phyloP scores from a whole-genome alignment of 2,888 invertebrate species.

The Limnephilus rhombicus region DNA sequence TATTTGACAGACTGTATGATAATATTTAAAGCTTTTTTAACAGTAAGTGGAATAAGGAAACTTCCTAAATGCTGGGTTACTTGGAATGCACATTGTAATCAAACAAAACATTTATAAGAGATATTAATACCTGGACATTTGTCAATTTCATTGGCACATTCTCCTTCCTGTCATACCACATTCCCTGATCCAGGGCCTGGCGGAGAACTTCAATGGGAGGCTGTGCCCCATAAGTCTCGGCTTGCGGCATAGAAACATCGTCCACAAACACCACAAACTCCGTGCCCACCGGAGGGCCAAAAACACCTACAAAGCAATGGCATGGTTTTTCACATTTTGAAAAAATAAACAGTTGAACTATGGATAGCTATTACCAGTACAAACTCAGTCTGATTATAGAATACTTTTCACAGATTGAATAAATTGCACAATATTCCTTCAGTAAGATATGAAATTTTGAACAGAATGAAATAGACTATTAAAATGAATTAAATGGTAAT shows the following conservation, averaged over 20 bases:
- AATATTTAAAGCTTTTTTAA: no score
- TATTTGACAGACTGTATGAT: no score
- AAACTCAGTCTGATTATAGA: no score
- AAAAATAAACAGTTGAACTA: neutral
- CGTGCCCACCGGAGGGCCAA: constrained; percentile 94
- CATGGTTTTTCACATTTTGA: neutral
- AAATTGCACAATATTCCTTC: no score
- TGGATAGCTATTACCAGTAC: no score
- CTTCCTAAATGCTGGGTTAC: no score
- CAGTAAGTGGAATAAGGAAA: neutral
- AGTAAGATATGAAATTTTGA: no score
- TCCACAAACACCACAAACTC: constrained; percentile 95
- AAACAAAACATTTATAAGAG: neutral
- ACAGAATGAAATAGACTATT: no score
- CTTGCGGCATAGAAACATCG: constrained; percentile 96
- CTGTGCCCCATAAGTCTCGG: constrained; percentile 94
- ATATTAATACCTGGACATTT: constrained; percentile 86
- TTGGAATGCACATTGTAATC: no score
- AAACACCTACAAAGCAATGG: constrained; percentile 81
- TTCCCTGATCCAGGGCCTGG: constrained; percentile 93
- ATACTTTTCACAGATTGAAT: no score
- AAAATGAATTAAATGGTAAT: no score
- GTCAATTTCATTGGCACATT: constrained; percentile 87
- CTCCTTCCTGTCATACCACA: constrained; percentile 93
- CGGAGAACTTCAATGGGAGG: constrained; percentile 95